Evolutionary conservation across 2,888 invertebrate species (phyloP), one percentile per base, ranked within the genome.

Genomic region (Koerneria pararmatus): DNA sequence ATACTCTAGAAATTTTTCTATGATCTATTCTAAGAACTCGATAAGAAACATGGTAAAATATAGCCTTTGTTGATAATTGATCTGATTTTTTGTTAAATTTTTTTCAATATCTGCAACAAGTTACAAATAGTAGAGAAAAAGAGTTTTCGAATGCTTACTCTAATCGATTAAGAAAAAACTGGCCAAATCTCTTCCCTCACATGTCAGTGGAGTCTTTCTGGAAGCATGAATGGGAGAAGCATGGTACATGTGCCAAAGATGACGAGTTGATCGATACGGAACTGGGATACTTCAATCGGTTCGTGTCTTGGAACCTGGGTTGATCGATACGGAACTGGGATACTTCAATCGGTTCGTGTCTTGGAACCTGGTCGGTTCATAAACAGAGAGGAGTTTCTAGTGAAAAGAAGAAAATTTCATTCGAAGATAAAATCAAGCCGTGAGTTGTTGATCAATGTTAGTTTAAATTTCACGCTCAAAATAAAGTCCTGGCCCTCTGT

Each of bases 171-270:
- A 63, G 63, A 54, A 35, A 29, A n/a, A 63, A 63, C 22, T 63
- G 63, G 63, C 63, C 63, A 6, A 63, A 63, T 37, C 63, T 63
- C 37, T 63, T 63, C 54, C 63, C 63, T 8, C 35, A 63, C 29
- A 37, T 54, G 19, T n/a, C 34, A n/a, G 63, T 54, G 63, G 53
- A 11, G 22, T 53, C 53, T 15, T 24, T 63, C 41, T 63, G 63
- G 63, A 41, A 35, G 37, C 63, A 63, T 32, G 63, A 63, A 24
- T 63, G 63, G 63, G 63, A 63, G 63, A 63, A 63, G 15, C 63
- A 63, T 46, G 63, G 63, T 27, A 63, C 63, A 1, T 63, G 63
- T 46, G 41, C 37, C 37, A 37, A 35, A 24, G 37, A 53, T 31
- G 63, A 63, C 31, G 29, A 35, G 3, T 54, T 54, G 2, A 19